Base-by-base conservation (phyloP, 2,888 invertebrate genomes). In the Epinotia nisella region DNA sequence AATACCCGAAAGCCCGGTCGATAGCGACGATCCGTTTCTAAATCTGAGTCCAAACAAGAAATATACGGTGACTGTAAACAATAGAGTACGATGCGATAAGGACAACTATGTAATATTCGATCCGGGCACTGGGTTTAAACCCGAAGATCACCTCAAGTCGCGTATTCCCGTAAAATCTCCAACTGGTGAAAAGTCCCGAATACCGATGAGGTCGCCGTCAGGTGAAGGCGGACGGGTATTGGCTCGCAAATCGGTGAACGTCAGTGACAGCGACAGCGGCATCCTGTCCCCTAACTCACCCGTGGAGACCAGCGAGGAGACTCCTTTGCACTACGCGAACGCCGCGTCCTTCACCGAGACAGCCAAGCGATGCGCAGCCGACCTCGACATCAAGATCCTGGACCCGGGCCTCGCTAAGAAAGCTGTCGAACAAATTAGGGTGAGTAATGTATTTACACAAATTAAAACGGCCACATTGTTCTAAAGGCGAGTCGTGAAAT, bases 201-300 rank as follows among this genome's bases (percentile, higher is more conserved):
- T 90, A 66, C 88, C 88, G 35, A 76, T 89, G 15, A 91, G 86
- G 78, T 90, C 91, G 19, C 90, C 91, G 1, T 78, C 80, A 19
- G 88, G 88, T 58, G 92, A 92, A 80, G 87, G 81, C 65, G 86
- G 88, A 11, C 81, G 85, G 19, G 62, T 71, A 70, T 78, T 82
- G 24, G 82, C 83, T 70, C 85, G 89, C 71, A 91, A 90, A 80
- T 89, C 89, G 49, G 90, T 90, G 61, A 93, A 89, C 79, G 90
- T 94, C 77, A 95, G 95, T 86, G 95, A 95, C 87, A 94, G 95
- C 13, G 95, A 95, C 82, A 95, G 95, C 83, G 95, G 95, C 4
- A 95, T 95, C 79, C 84, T 95, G 60, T 95, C 95, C 78, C 95
- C 95, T 0, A 95, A 94, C 78, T 95, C 95, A 29, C 95, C 95